A percentile compares a stretch with the other conserved stretches of the same genome.
Conservation (phyloP, 2,113 vertebrate species). For the Osmerus mordax region DNA sequence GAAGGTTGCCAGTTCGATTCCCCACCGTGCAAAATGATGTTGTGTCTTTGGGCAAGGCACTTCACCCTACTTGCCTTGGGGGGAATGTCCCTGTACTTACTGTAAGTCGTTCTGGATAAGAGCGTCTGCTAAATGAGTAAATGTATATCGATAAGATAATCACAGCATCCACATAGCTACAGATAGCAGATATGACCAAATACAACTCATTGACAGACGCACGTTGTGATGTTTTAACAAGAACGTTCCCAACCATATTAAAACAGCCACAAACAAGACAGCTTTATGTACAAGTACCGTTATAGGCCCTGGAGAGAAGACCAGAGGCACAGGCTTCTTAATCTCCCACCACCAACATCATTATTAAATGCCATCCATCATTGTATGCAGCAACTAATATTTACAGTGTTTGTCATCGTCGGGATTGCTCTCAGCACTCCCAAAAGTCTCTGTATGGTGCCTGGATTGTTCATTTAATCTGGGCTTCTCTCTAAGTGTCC, state of each 20-base stretch:
- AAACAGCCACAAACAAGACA: slow-evolving; percentile 12
- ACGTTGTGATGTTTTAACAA: neutral
- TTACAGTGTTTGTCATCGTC: neutral
- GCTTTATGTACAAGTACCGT: slow-evolving; percentile 6
- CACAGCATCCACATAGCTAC: neutral
- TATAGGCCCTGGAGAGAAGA: neutral
- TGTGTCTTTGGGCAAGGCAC: no score
- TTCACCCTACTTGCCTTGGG: no score
- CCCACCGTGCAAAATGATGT: no score
- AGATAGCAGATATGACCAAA: neutral
- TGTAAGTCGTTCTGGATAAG: no score
- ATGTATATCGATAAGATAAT: neutral
- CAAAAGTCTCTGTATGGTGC: neutral
- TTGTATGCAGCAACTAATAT: neutral
- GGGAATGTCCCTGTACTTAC: no score
- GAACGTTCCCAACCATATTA: neutral
- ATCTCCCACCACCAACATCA: neutral
- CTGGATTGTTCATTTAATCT: neutral
- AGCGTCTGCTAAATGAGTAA: no score
- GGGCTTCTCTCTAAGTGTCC: no score
- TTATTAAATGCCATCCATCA: slow-evolving; percentile 1
- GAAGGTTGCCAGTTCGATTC: no score
- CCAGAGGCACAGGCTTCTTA: neutral
- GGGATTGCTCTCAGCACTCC: neutral
- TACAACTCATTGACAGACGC: neutral